A percentile compares a stretch with the other conserved stretches of the same genome.
These are phyloP conservation scores for Beris morrisii DNA, from an alignment of 2,888 invertebrate species.

Conservation along the genomic window DNA sequence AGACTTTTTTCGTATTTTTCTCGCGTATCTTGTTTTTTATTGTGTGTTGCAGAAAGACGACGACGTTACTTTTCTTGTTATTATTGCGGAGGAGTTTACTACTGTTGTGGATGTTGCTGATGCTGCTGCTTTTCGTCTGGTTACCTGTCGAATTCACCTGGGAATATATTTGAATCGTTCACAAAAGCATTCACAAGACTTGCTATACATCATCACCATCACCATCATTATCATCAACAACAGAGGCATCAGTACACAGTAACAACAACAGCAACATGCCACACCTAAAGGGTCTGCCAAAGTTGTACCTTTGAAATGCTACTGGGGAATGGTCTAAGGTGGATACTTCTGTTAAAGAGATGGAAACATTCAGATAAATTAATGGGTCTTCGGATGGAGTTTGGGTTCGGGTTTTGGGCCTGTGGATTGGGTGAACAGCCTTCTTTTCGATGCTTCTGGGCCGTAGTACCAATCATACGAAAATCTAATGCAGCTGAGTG, in stretches of 20 bases:
- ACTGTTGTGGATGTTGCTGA: constrained; percentile 12
- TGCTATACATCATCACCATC: constrained; percentile 3
- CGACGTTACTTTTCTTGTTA: constrained; percentile 26
- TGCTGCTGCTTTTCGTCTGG: constrained; percentile 9
- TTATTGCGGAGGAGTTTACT: constrained; percentile 20
- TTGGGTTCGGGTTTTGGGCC: too few species aligned
- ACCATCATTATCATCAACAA: constrained; percentile 7
- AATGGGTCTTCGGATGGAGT: too few species aligned
- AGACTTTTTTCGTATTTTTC: constrained; percentile 12
- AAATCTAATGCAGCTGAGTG: too few species aligned
- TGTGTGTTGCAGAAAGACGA: constrained; percentile 16
- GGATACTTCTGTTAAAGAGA: too few species aligned
- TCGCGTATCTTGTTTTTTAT: constrained; percentile 15
- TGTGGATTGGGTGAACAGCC: too few species aligned
- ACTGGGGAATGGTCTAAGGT: too few species aligned
- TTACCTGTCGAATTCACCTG: constrained; percentile 27
- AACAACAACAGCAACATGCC: neutral
- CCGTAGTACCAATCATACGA: too few species aligned
- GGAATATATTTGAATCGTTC: constrained; percentile 17
- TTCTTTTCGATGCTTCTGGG: too few species aligned
- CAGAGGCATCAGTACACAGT: constrained; percentile 3
- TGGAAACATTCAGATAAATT: too few species aligned
- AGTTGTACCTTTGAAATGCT: constrained; percentile 2
- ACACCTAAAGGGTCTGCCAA: neutral
- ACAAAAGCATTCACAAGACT: constrained; percentile 19